Conservation (phyloP, 2,113 vertebrate species). For the Motacilla alba region DNA sequence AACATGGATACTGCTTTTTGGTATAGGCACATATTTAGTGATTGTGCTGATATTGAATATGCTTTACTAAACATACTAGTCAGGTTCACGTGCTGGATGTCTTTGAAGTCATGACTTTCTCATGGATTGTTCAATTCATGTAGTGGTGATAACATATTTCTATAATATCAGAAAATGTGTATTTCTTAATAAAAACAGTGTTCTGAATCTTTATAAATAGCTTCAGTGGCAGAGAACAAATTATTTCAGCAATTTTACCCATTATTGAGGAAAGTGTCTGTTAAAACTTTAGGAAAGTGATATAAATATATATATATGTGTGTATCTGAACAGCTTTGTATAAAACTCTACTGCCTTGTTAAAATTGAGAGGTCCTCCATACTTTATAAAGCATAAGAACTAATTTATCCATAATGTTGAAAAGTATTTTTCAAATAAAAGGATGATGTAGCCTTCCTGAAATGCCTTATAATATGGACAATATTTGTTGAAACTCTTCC, state of each 20-base stretch:
- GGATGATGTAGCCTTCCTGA: background rate
- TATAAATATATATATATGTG: rapidly evolving
- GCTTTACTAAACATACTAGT: background rate
- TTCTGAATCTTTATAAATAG: background rate
- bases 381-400: background rate
- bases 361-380: background rate
- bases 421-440: background rate
- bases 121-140: background rate
- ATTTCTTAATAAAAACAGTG: background rate
- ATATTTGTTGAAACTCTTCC: background rate
- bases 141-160: background rate
- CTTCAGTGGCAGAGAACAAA: background rate
- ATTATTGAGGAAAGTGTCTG: background rate
- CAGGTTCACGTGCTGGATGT: background rate
- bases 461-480: background rate
- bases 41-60: background rate
- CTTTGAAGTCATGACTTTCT: background rate
- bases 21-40: background rate
- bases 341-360: background rate
- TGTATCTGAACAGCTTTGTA: background rate
- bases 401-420: background rate
- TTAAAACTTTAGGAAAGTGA: background rate
- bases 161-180: background rate
- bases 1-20: background rate
- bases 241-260: background rate